phyloP scores from a whole-genome alignment of 2,888 invertebrate genomes.

The Dyspetes luteomarginatus region DNA sequence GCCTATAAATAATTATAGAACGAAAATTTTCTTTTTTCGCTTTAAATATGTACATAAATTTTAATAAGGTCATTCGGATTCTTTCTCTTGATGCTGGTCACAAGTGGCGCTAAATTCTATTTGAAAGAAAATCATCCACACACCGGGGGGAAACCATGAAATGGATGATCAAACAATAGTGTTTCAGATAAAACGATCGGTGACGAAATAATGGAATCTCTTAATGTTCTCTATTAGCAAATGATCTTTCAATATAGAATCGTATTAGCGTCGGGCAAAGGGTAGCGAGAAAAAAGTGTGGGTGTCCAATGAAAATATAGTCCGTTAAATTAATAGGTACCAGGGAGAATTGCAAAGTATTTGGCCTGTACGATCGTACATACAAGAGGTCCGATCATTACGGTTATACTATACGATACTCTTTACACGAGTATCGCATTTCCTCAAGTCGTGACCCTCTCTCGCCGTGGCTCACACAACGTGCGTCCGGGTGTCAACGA shows the following conservation, averaged over 20 bases:
- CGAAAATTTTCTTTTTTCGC: no score
- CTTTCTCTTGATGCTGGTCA: no score
- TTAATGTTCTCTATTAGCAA: constrained; percentile 43
- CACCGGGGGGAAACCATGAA: not conserved
- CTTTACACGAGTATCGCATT: constrained; percentile 61
- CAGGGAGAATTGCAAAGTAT: constrained; percentile 34
- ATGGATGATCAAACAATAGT: not conserved
- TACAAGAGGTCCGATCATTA: constrained; percentile 58
- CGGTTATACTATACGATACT: constrained; percentile 52
- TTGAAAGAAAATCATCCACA: not conserved
- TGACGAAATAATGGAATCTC: constrained; percentile 51
- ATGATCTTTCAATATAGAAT: constrained; percentile 26
- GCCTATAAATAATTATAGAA: no score
- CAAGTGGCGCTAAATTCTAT: no score
- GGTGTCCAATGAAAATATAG: constrained; percentile 36
- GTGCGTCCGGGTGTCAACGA: constrained; percentile 51
- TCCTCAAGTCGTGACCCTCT: constrained; percentile 31
- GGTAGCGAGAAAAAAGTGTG: constrained; percentile 6
- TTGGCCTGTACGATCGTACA: constrained; percentile 41
- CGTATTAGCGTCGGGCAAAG: constrained; percentile 23
- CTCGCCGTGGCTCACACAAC: constrained; percentile 20
- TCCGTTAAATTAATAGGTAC: constrained; percentile 48
- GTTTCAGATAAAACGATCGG: constrained; percentile 18
- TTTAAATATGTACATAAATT: no score
- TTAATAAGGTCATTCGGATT: no score